Base-by-base conservation (phyloP, 2,113 vertebrate species). In the Jacana jacana region DNA sequence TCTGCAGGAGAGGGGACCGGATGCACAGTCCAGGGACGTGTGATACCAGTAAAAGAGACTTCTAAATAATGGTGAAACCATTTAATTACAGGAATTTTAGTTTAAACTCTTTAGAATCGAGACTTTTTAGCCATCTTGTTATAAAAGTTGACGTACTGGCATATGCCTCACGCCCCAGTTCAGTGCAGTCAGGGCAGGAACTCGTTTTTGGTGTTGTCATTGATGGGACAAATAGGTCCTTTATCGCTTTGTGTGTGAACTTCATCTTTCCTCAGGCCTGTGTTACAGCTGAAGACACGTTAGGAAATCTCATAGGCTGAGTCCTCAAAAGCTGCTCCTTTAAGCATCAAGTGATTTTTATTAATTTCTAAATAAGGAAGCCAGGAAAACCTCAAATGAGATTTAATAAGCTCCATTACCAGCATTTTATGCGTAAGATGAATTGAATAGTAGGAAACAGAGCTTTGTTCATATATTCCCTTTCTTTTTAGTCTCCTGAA, bases 241-340 rank as follows among this genome's bases (percentile, higher is more conserved):
- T 44, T 5, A 51, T 14, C 12, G 16, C 30, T 52, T 49, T 7
- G 3, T 2, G 1, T 14, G 44, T 46, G 35, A 82, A 24, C 46
- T 49, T 27, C 30, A 24, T 27, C 35, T 81, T 52, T 25, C 40
- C 60, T 22, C 27, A 9, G 61, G 27, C 1, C n/a, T 28, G 9
- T 6, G 0, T 28, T 46, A 12, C 60, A 42, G 1, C 46, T 66
- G 51, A 7, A 5, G 51, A 9, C 1, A 2, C 0, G 17, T 19
- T 31, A 25, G 1, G 28, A 6, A 4, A 11, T 17, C 18, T 48
- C 49, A 5, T 14, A 4, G 4, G 0, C 0, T 1, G 1, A n/a
- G 9, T 63, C 55, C 78, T 79, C 78, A 33, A 52, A 87, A 85
- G 49, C n/a, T 73, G 5, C 55, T 61, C 65, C 42, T 31, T 11